Evolutionary conservation across 2,113 vertebrate species (phyloP), one percentile per base, ranked within the genome.

Genomic region (Malurus melanocephalus): DNA sequence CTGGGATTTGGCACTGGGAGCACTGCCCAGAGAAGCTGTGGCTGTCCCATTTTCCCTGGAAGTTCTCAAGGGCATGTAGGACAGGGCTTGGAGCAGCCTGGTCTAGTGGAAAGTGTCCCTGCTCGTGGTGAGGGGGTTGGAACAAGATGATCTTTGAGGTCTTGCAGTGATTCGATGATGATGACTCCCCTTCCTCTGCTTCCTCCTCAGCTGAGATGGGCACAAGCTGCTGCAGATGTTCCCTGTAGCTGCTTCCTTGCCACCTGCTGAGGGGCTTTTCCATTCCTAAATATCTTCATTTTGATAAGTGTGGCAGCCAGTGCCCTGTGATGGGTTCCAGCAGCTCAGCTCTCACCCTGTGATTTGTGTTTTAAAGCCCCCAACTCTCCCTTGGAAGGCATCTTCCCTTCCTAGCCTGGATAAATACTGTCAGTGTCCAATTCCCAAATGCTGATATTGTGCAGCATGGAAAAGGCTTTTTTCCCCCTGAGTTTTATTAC

Each of bases 381-480:
- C 64, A 49, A 77, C 17, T 67, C 72, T 76, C 83, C 72, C 82
- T 93, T 91, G 66, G 87, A 76, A 94, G 68, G 82, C 75, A 53
- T 64, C 94, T 89, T 92, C 68, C 82, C 64, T 81, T 88, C 81
- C 72, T 87, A 93, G 85, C 59, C 85, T 66, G 33, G 40, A 76
- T 80, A 89, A 94, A 96, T 87, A 83, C n/a, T n/a, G n/a, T n/a
- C 46, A 85, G 91, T 91, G 85, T 94, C 93, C 93, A 96, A 95
- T 96, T 94, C 93, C 68, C 80, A 91, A 96, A 91, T 71, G 78
- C 84, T 94, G 91, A 94, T 95, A 83, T 94, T 95, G 87, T 94
- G 76, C 85, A 93, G 87, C 93, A 94, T 94, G 94, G 93, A 96
- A 95, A 96, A 94, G 49, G 87, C 87, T 95, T 91, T 96, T 94